These are phyloP conservation scores for Xylota segnis DNA, from an alignment of 2,888 invertebrate genomes.

Conservation along the genomic window DNA sequence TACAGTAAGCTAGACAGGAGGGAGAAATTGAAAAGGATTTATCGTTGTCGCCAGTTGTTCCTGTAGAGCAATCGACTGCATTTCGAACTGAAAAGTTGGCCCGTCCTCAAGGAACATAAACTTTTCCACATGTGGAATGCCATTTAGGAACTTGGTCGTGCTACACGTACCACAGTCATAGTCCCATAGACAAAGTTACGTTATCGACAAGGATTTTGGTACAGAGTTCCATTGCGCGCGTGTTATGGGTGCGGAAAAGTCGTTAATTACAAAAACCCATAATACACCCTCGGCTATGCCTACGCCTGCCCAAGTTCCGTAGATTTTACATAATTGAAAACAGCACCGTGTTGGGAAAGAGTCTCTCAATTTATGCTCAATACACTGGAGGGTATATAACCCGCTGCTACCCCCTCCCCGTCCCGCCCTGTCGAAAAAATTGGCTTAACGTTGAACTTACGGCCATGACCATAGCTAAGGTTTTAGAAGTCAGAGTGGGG, in stretches of 20 bases:
- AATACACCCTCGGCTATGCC: conserved; percentile 26
- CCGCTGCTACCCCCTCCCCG: conserved; percentile 8
- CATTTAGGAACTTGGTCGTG: conserved; percentile 14
- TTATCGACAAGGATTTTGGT: conserved; percentile 29
- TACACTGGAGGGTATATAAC: conserved; percentile 8
- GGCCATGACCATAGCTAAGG: conserved; percentile 34
- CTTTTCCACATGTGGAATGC: conserved; percentile 27
- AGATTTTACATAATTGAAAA: conserved; percentile 66
- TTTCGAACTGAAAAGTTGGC: conserved; percentile 17
- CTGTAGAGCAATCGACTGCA: conserved; percentile 23
- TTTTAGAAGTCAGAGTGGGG: conserved; percentile 10
- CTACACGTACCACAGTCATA: conserved; percentile 8
- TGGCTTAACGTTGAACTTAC: conserved; percentile 29
- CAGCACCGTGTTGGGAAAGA: conserved; percentile 25
- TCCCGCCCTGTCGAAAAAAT: conserved; percentile 18
- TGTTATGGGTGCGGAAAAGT: conserved; percentile 16
- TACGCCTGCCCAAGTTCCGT: conserved; percentile 12
- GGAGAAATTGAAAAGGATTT: conserved; percentile 41
- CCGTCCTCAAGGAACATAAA: conserved; percentile 31
- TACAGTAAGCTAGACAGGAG: conserved; percentile 31
- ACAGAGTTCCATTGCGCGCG: conserved; percentile 5
- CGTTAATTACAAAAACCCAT: conserved; percentile 58
- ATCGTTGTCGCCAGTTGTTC: conserved; percentile 21
- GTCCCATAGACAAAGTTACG: conserved; percentile 15
- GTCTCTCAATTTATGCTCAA: conserved; percentile 25